These are phyloP conservation scores for Neoarius graeffei DNA, from an alignment of 2,113 vertebrate genomes.

Conservation along the genomic window DNA sequence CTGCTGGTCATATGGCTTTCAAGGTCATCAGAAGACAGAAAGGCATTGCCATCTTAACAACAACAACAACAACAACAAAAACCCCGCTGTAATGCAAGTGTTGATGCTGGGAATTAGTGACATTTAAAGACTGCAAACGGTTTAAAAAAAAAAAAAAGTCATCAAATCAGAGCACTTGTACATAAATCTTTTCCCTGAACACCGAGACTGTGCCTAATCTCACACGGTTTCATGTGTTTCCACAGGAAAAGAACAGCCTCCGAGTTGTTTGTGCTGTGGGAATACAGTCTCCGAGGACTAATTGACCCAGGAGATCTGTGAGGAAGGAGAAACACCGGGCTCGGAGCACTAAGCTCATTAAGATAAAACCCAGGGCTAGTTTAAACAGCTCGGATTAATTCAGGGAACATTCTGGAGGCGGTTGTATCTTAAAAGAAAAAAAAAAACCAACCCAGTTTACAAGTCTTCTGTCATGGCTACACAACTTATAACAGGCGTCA, in stretches of 20 bases:
- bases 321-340: background rate
- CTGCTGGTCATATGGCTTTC: constrained; percentile 14
- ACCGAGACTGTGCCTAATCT: background rate
- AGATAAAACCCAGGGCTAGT: constrained; percentile 30
- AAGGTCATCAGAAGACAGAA: background rate
- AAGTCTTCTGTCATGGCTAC: background rate
- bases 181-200: background rate
- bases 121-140: background rate
- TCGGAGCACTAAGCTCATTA: constrained; percentile 20
- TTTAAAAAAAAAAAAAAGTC: background rate
- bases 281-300: background rate
- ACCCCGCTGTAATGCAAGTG: background rate
- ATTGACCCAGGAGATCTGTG: background rate
- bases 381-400: constrained; percentile 18
- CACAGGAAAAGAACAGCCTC: background rate
- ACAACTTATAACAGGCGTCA: background rate
- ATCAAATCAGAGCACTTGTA: background rate
- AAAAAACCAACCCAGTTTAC: background rate
- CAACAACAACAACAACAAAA: too few relatives aligned
- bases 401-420: constrained; percentile 25
- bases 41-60: background rate
- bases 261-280: background rate
- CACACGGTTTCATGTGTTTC: background rate
- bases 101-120: background rate
- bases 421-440: constrained; percentile 9